phyloP scores from a whole-genome alignment of 2,888 invertebrate species.

The Choreutis nemorana region DNA sequence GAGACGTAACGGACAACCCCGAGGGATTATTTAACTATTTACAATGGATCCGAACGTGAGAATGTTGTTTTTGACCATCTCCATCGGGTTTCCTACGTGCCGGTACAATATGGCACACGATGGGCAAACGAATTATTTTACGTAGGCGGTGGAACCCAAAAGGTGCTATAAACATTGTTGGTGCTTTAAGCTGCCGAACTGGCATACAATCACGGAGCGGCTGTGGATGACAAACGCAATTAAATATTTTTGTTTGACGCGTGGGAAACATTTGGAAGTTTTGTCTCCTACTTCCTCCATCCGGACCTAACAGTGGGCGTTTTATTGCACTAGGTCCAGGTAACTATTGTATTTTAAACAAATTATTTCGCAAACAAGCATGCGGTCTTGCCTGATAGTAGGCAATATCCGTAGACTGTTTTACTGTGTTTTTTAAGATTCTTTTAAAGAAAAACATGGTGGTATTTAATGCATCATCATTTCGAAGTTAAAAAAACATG shows the following conservation, averaged over 20 bases:
- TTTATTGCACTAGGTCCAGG: constrained; percentile 1
- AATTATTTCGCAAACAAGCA: no score
- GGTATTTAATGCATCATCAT: no score
- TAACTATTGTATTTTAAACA: no score
- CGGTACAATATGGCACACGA: constrained; percentile 35
- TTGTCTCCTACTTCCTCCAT: constrained; percentile 28
- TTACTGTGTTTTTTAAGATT: no score
- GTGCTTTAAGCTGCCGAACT: constrained; percentile 43
- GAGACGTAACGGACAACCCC: constrained; percentile 47
- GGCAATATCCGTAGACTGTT: no score
- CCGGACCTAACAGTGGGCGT: constrained; percentile 5
- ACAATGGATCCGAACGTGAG: constrained; percentile 58
- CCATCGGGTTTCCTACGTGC: constrained; percentile 45
- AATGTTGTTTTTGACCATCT: constrained; percentile 46
- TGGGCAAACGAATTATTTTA: constrained; percentile 34
- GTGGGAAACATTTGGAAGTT: constrained; percentile 43
- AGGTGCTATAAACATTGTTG: constrained; percentile 47
- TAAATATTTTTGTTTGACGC: constrained; percentile 33
- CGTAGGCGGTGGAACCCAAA: constrained; percentile 36
- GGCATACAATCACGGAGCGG: constrained; percentile 57
- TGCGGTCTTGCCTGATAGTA: no score
- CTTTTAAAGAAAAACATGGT: no score
- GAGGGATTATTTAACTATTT: constrained; percentile 38
- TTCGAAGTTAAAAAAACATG: no score
- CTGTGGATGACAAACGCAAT: constrained; percentile 48